Evolutionary conservation across 2,113 vertebrate genomes (phyloP).

Genomic region (Haemorhous mexicanus): DNA sequence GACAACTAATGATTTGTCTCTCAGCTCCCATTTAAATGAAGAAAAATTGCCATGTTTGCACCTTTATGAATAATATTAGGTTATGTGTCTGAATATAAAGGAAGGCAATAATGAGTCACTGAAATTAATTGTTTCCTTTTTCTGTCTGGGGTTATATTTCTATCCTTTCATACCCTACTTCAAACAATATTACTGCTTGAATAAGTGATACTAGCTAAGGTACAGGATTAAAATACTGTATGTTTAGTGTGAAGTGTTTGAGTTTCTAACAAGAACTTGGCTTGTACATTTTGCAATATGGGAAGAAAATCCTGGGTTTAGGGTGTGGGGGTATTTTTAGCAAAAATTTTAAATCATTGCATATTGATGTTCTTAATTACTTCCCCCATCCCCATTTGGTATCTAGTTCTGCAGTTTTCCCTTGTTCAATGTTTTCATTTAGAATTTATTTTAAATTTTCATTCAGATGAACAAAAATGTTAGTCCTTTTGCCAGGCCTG

Average conservation of each 20-base stretch:
- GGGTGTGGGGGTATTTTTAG: neutral
- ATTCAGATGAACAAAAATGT: neutral
- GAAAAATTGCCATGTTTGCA: neutral
- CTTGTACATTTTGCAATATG: neutral
- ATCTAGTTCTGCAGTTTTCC: neutral
- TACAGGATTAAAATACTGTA: neutral
- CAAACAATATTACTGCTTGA: neutral
- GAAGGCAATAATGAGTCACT: neutral
- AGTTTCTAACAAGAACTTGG: neutral
- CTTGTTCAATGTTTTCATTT: neutral
- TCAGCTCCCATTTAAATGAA: neutral
- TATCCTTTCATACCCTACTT: neutral
- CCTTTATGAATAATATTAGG: neutral
- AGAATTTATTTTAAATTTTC: neutral
- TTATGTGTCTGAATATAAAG: neutral
- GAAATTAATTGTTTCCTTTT: neutral
- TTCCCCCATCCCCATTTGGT: neutral
- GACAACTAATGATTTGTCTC: neutral
- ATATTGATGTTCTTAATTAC: neutral
- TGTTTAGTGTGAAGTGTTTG: neutral
- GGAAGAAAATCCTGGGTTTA: neutral
- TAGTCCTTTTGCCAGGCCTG: neutral
- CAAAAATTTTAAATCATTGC: neutral
- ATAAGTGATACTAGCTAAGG: neutral
- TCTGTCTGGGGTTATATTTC: neutral